phyloP scores from a whole-genome alignment of 1,140 invertebrate species.

The Leguminivora glycinivorella region DNA sequence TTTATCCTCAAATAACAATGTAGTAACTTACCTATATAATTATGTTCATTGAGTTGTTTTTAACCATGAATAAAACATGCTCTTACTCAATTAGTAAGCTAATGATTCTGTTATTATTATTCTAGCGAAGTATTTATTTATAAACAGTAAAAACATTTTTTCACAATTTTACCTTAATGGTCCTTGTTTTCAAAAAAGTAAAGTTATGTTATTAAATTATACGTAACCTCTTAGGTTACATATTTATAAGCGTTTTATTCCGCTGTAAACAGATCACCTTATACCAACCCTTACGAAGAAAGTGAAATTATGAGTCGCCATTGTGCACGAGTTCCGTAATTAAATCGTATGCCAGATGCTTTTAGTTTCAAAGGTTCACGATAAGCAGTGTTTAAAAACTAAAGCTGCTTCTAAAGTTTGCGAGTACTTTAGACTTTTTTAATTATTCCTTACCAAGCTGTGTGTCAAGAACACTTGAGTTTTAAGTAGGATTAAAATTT shows the following conservation, averaged over 20 bases:
- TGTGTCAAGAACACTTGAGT: conserved; percentile 1
- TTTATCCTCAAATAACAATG: no score
- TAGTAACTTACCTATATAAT: no score
- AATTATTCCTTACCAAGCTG: not conserved
- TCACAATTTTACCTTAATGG: no score
- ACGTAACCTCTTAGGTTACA: not conserved
- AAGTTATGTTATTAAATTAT: no score
- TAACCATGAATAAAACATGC: no score
- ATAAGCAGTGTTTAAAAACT: conserved; percentile 19
- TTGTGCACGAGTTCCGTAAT: conserved; percentile 27
- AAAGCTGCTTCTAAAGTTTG: conserved; percentile 32
- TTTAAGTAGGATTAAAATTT: conserved; percentile 3
- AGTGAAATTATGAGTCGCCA: conserved; percentile 27
- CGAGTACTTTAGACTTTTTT: conserved; percentile 22
- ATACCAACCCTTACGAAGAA: conserved; percentile 21
- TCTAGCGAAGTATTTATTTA: no score
- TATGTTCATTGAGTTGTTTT: no score
- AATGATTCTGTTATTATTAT: no score
- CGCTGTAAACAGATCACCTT: conserved; percentile 2
- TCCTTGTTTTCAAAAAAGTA: no score
- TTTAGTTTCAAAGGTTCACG: conserved; percentile 23
- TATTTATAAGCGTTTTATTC: not conserved
- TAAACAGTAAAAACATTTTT: no score
- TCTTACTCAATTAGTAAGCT: no score
- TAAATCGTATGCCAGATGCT: conserved; percentile 28